A percentile compares a stretch with the other conserved stretches of the same genome.
phyloP scores from a whole-genome alignment of 2,888 invertebrate genomes.

The Melikaiella ostensackeni region DNA sequence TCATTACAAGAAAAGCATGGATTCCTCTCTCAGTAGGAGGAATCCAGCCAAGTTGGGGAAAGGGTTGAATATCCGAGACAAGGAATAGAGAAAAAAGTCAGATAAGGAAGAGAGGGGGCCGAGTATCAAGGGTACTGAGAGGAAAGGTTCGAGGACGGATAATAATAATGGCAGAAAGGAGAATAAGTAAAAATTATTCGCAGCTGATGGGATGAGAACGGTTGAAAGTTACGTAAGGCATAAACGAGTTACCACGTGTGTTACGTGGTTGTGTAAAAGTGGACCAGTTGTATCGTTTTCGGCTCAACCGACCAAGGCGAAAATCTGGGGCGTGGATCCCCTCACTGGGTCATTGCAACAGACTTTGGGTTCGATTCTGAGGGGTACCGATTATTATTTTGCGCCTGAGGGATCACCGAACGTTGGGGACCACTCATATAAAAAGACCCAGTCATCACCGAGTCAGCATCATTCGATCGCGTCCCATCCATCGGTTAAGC shows the following conservation, averaged over 20 bases:
- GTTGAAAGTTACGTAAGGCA: slow-evolving; percentile 32
- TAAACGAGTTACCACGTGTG: slow-evolving; percentile 24
- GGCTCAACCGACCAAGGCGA: not conserved
- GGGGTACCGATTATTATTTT: slow-evolving; percentile 21
- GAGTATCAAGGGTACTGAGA: slow-evolving; percentile 1
- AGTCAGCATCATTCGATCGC: slow-evolving; percentile 38
- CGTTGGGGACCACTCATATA: slow-evolving; percentile 37
- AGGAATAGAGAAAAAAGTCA: not conserved
- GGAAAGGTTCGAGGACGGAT: slow-evolving; percentile 15
- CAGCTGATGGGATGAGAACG: slow-evolving; percentile 34
- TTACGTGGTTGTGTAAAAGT: slow-evolving; percentile 25
- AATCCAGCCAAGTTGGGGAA: not conserved
- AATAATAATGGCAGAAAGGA: not conserved
- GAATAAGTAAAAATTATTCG: slow-evolving; percentile 7
- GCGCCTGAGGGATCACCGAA: slow-evolving; percentile 21
- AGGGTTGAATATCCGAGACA: not conserved
- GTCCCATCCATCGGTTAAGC: slow-evolving; percentile 9
- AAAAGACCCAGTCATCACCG: slow-evolving; percentile 16
- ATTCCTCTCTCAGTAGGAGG: not conserved
- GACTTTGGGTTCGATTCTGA: slow-evolving; percentile 20
- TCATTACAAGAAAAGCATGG: not conserved
- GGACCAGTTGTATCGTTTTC: slow-evolving; percentile 26
- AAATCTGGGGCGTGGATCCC: slow-evolving; percentile 29
- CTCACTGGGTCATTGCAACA: slow-evolving; percentile 22
- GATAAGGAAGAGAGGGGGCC: not conserved